Base-by-base conservation (phyloP, 2,113 vertebrate species). In the Lophochroa leadbeateri region DNA sequence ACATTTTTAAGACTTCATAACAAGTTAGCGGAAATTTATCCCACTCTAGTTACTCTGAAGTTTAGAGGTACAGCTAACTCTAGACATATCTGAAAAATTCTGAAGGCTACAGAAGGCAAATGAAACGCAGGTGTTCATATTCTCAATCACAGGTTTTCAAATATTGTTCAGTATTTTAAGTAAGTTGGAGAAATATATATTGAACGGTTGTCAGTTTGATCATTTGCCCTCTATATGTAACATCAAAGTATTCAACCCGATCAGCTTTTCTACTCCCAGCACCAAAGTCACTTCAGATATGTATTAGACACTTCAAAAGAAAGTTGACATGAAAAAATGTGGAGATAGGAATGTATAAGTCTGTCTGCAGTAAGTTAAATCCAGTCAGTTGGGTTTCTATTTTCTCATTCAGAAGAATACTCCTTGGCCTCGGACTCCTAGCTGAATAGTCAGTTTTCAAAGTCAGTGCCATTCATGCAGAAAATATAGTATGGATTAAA, bases 361-460 rank as follows among this genome's bases (percentile, higher is more conserved):
- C 8, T 50, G 7, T 61, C 82, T 89, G 13, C 29, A 61, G 70
- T 65, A 91, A 27, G 33, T 87, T 70, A 65, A 79, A 79, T 82
- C 5, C 24, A 84, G 29, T 14, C 23, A 41, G 16, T 2, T 50
- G 11, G 2, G 3, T 78, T 89, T 86, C 86, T 58, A 9, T 75
- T 71, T 50, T 46, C 46, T 82, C 9, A 24, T 29, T 50, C 43
- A 76, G 52, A 90, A 58, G 27, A 88, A 63, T 47, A 53, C 5
- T 5, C 2, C 8, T 29, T 1, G 3, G 24, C 2, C 18, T 5
- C 5, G 6, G 85, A 4, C 1, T 17, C 17, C 9, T 47, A 63
- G 49, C 19, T 88, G 41, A 90, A 52, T 3, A 80, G 69, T 55
- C 35, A 43, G 28, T 18, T 92, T 84, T 82, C 69, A 82, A 90